These are phyloP conservation scores for Indicator indicator DNA, from an alignment of 2,113 vertebrate species.

Conservation along the genomic window DNA sequence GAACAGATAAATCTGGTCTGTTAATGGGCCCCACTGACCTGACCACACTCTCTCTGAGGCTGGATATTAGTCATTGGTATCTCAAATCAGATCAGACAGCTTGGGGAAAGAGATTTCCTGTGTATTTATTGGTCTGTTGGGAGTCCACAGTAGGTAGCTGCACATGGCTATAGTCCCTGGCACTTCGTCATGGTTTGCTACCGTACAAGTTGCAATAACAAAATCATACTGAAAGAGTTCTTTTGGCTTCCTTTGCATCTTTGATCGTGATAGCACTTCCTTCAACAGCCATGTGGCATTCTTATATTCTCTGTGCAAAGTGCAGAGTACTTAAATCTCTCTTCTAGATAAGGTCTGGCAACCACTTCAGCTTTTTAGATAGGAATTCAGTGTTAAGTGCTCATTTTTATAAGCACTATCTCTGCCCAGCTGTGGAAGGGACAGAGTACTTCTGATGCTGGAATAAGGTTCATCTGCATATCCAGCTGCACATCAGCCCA, in stretches of 20 bases:
- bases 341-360: not conserved
- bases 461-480: not conserved
- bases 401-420: not conserved
- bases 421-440: not conserved
- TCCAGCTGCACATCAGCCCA: not conserved
- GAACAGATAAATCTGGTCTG: not conserved
- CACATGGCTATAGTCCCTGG: not conserved
- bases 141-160: not conserved
- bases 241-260: not conserved
- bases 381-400: not conserved
- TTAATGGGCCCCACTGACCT: accelerated
- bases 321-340: not conserved
- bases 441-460: accelerated
- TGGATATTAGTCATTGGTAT: not conserved
- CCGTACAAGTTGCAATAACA: not conserved
- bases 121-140: not conserved
- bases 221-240: not conserved
- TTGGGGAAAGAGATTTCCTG: not conserved
- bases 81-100: not conserved
- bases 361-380: not conserved
- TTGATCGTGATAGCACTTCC: not conserved
- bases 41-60: not conserved
- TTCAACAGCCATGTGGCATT: not conserved
- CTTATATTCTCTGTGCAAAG: not conserved
- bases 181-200: not conserved